These are phyloP conservation scores for Syngnathus typhle DNA, from an alignment of 2,113 vertebrate genomes.

Conservation along the genomic window DNA sequence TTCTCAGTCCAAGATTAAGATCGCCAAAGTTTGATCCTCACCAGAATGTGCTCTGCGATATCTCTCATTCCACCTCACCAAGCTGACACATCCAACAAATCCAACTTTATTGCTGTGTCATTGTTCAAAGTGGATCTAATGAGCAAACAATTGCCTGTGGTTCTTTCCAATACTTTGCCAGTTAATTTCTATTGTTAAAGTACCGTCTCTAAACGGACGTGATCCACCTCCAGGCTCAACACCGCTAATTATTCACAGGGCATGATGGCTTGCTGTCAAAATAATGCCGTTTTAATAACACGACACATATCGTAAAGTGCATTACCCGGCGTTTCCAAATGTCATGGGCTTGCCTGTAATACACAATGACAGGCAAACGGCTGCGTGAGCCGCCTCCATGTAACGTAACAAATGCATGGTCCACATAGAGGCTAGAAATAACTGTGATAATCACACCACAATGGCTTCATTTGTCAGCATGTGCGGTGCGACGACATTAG, in stretches of 20 bases:
- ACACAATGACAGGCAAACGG: constrained; percentile 62
- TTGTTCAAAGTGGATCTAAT: constrained; percentile 31
- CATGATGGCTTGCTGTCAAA: constrained; percentile 45
- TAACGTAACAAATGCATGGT: constrained; percentile 68
- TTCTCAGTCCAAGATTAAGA: constrained; percentile 28
- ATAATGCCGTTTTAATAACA: constrained; percentile 73
- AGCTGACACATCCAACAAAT: constrained; percentile 35
- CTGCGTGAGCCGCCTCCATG: constrained; percentile 57
- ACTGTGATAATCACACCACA: constrained; percentile 70
- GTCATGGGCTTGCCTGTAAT: constrained; percentile 61
- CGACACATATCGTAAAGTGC: constrained; percentile 46
- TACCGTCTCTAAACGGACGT: constrained; percentile 54
- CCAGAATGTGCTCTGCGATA: constrained; percentile 58
- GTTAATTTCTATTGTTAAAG: constrained; percentile 58
- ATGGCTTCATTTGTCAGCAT: constrained; percentile 72
- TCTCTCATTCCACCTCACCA: constrained; percentile 31
- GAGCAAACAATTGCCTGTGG: constrained; percentile 33
- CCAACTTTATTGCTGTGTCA: constrained; percentile 46
- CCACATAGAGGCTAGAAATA: constrained; percentile 69
- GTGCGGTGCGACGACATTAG: constrained; percentile 40
- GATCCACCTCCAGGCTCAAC: constrained; percentile 62
- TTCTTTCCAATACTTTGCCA: not conserved
- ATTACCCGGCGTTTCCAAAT: constrained; percentile 72
- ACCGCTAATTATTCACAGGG: constrained; percentile 66
- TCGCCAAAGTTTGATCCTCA: constrained; percentile 44